These are phyloP conservation scores for Cacoxenus indagator DNA, from an alignment of 2,888 invertebrate genomes.

Conservation along the genomic window DNA sequence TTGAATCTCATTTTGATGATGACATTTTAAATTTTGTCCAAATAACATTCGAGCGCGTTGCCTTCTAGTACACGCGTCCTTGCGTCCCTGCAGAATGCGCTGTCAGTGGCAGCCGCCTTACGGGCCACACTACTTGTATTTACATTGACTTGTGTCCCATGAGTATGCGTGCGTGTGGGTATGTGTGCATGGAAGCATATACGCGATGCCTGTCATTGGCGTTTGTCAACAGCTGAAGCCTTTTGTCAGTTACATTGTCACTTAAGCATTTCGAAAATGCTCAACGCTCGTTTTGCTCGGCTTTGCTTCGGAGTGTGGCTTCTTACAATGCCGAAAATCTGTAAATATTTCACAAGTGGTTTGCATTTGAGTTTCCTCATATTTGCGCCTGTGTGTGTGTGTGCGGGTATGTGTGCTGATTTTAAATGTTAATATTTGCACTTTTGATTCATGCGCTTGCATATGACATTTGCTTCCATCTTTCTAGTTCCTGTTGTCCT, in stretches of 20 bases:
- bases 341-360: constrained; percentile 18
- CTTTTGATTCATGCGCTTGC: constrained; percentile 52
- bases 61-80: too few species aligned
- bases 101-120: too few species aligned
- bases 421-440: constrained; percentile 63
- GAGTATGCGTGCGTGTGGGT: background rate
- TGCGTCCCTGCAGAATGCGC: too few species aligned
- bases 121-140: too few species aligned
- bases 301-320: background rate
- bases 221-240: constrained; percentile 44
- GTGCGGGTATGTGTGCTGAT: constrained; percentile 43
- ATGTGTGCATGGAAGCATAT: constrained; percentile 28
- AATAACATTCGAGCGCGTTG: too few species aligned
- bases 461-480: constrained; percentile 55
- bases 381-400: constrained; percentile 1
- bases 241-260: constrained; percentile 54
- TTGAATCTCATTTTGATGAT: too few species aligned
- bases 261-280: constrained; percentile 46
- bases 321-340: constrained; percentile 20
- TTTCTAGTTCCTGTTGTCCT: constrained; percentile 34
- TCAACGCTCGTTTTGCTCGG: background rate
- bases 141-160: constrained; percentile 7
- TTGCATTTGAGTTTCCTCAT: background rate
- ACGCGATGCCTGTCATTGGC: too few species aligned
- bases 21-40: too few species aligned